Conservation (phyloP, 1,140 invertebrate species). For the Probaryconus sp. region DNA sequence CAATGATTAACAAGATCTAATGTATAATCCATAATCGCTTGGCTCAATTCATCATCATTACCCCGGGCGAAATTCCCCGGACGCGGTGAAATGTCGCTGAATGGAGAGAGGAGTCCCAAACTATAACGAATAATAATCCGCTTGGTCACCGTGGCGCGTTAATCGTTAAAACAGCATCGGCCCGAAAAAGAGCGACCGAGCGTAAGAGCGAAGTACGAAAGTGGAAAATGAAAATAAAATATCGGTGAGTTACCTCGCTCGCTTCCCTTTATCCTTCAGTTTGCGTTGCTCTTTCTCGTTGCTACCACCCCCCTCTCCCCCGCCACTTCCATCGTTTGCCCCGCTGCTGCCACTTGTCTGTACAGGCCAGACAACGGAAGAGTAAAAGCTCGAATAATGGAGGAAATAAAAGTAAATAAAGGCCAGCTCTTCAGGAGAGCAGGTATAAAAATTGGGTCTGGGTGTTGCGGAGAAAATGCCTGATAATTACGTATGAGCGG, state of each 20-base stretch:
- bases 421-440: constrained; percentile 38
- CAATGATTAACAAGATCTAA: constrained; percentile 47
- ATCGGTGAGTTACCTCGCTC: constrained; percentile 29
- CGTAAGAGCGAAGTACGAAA: constrained; percentile 52
- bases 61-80: constrained; percentile 34
- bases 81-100: constrained; percentile 43
- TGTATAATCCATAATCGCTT: constrained; percentile 46
- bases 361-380: constrained; percentile 43
- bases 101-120: constrained; percentile 23
- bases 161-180: constrained; percentile 56
- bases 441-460: constrained; percentile 56
- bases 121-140: constrained; percentile 50
- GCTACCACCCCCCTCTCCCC: constrained; percentile 2
- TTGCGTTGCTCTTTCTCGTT: constrained; percentile 16
- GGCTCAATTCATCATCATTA: constrained; percentile 51
- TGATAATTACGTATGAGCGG: constrained; percentile 71
- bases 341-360: constrained; percentile 27
- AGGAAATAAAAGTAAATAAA: constrained; percentile 67
- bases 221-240: constrained; percentile 63
- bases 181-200: constrained; percentile 47
- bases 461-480: constrained; percentile 59
- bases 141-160: constrained; percentile 45
- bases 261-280: constrained; percentile 39
- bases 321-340: constrained; percentile 22
- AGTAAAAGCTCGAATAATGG: constrained; percentile 68